phyloP scores from a whole-genome alignment of 2,113 vertebrate species.

The Myxocyprinus asiaticus region DNA sequence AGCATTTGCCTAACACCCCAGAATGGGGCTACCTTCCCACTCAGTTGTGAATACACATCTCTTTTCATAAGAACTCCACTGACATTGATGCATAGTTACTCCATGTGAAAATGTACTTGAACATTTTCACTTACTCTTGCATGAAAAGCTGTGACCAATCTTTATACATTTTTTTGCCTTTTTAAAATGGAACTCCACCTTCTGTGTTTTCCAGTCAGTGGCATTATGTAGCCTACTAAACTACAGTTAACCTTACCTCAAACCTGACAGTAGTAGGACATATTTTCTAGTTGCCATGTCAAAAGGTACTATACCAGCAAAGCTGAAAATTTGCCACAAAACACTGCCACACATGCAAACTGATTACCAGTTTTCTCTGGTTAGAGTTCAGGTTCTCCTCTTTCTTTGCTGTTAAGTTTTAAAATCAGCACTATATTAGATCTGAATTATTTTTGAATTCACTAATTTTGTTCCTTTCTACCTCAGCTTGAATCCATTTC shows the following conservation, averaged over 20 bases:
- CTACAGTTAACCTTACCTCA: slow-evolving; percentile 33
- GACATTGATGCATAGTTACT: too few species aligned
- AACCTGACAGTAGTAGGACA: slow-evolving; percentile 9
- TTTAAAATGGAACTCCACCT: neutral
- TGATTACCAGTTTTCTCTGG: neutral
- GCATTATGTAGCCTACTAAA: neutral
- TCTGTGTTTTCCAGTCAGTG: neutral
- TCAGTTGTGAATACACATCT: neutral
- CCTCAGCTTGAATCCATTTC: slow-evolving; percentile 23
- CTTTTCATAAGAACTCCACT: neutral
- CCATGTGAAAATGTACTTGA: too few species aligned
- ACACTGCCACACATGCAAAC: slow-evolving; percentile 16
- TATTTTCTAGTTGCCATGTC: neutral
- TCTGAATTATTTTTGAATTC: neutral
- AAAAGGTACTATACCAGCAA: neutral
- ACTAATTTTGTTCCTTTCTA: neutral
- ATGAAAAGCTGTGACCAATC: slow-evolving; percentile 13
- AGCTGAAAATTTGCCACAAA: neutral
- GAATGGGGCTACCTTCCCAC: neutral
- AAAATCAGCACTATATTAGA: too few species aligned
- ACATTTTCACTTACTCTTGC: neutral
- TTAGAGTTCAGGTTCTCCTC: neutral
- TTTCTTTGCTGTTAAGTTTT: neutral
- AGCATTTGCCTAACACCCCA: neutral
- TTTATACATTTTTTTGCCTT: neutral